These are phyloP conservation scores for Brenthis ino DNA, from an alignment of 2,888 invertebrate species.

Conservation along the genomic window DNA sequence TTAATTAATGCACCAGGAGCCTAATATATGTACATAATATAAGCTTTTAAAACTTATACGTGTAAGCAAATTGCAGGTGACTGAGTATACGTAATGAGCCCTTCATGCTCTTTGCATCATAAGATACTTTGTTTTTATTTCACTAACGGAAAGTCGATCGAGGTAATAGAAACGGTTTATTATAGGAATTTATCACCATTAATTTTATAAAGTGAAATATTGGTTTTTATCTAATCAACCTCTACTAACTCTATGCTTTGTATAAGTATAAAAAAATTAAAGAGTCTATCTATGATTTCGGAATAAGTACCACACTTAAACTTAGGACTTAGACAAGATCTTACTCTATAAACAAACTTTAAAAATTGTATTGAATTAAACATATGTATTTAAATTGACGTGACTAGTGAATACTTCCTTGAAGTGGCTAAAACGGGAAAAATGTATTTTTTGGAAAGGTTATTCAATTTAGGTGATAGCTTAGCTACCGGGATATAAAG, in stretches of 20 bases:
- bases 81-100: not conserved
- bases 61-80: not conserved
- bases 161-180: constrained; percentile 7
- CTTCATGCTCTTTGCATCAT: not conserved
- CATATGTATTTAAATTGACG: too few relatives aligned
- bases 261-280: too few relatives aligned
- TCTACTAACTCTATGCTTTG: not conserved
- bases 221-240: not conserved
- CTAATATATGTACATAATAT: not conserved
- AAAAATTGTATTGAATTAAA: too few relatives aligned
- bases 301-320: too few relatives aligned
- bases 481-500: too few relatives aligned
- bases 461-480: too few relatives aligned
- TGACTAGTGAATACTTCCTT: too few relatives aligned
- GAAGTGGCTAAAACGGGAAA: too few relatives aligned
- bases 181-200: constrained; percentile 10
- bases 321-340: too few relatives aligned
- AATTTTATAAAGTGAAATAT: not conserved
- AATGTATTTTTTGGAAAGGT: too few relatives aligned
- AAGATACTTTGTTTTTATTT: constrained; percentile 23
- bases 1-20: not conserved
- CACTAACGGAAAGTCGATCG: constrained; percentile 1
- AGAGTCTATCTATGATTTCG: not conserved
- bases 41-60: not conserved
- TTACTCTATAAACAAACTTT: too few relatives aligned